Base-by-base conservation (phyloP, 92 coral and sea anemone genomes). In the Umimayanthus chanpuru region DNA sequence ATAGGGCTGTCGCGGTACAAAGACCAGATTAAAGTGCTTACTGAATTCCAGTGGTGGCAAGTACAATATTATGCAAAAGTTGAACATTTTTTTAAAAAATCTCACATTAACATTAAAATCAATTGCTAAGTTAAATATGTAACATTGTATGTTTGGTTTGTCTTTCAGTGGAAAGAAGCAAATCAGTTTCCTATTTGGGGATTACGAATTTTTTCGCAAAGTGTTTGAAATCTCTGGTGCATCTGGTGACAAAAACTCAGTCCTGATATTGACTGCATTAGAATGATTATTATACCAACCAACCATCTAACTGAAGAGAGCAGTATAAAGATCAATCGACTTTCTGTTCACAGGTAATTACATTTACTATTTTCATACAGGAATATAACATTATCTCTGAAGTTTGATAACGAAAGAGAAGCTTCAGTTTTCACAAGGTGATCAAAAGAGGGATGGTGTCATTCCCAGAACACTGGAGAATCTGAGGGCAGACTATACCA, bases 31-130 rank as follows among this genome's bases (percentile, higher is more conserved):
- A 53, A 78, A 43, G 82, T 78, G 43, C 56, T 78, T 1, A 81
- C 74, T 26, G 87, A 82, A 70, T 71, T 65, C 15, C 64, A 36
- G 2, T 88, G 91, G 91, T 74, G 87, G 82, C 85, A 78, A 78
- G 82, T 78, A 78, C 16, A 73, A 9, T 21, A 67, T 10, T 16
- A 44, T 44, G 9, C 50, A 44, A 44, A 44, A 44, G 50, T 44
- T 44, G 50, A 44, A 44, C 50, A 44, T 0, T 44, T 44, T 44
- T 44, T 44, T 1, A 0, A 44, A 44, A 44, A 44, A 44, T 44
- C 50, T 44, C 10, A 44, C 50, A 44, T 44, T 4, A 44, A 44
- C 9, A 44, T 44, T 44, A 5, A 44, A 44, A 44, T 5, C 50
- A 44, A 43, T 8, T 44, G 44, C 49, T 76, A 2, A 1, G 0